Percentiles rank a stretch among this genome's conserved stretches.
Conservation (phyloP, 2,113 vertebrate genomes). For the Terrapene triunguis region DNA sequence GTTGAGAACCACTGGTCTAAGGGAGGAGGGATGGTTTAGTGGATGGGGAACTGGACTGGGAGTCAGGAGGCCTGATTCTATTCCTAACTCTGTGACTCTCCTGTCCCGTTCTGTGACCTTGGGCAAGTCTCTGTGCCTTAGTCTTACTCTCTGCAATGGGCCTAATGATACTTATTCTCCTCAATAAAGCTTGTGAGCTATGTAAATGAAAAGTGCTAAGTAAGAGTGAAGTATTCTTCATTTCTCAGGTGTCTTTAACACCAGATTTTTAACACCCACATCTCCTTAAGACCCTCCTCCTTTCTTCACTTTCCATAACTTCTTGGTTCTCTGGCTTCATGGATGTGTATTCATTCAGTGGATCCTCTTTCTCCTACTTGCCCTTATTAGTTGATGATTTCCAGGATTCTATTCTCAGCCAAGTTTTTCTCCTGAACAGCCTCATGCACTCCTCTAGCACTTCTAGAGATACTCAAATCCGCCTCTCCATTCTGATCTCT, state of each 20-base stretch:
- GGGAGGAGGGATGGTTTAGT: background rate
- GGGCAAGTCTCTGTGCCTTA: background rate
- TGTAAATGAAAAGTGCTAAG: background rate
- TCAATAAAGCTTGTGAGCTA: background rate
- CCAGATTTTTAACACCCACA: background rate
- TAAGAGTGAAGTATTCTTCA: background rate
- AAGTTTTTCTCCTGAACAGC: background rate
- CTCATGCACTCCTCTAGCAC: background rate
- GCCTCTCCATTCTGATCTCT: background rate
- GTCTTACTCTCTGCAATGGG: background rate
- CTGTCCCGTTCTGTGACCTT: background rate
- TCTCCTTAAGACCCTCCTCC: background rate
- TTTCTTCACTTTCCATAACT: background rate
- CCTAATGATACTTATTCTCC: fast-evolving
- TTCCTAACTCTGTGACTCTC: background rate
- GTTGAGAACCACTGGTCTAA: background rate
- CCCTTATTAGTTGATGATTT: background rate
- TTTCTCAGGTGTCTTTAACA: background rate
- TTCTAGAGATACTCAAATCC: background rate
- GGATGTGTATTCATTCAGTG: background rate
- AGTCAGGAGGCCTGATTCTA: background rate
- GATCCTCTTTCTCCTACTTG: background rate
- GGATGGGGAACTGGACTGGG: background rate
- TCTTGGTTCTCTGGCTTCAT: background rate
- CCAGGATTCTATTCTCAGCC: background rate